A percentile compares a stretch with the other conserved stretches of the same genome.
phyloP scores from a whole-genome alignment of 2,888 invertebrate species.

The Artemia sp. region DNA sequence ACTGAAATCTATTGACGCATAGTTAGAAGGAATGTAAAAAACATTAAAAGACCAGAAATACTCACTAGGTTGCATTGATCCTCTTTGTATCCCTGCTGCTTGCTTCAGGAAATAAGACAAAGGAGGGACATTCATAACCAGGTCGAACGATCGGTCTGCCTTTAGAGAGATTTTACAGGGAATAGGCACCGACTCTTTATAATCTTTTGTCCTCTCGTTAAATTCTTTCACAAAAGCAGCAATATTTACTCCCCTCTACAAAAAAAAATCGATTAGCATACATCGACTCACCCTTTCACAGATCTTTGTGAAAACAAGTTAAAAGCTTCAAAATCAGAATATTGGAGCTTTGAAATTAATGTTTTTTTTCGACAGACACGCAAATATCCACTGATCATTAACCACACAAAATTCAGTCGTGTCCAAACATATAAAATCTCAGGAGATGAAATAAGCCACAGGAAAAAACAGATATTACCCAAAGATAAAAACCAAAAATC shows the following conservation, averaged over 20 bases:
- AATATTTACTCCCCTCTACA: conserved; percentile 83
- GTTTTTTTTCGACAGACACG: neutral
- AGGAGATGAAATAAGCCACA: too few species aligned
- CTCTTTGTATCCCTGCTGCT: conserved; percentile 78
- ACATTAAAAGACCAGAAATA: neutral
- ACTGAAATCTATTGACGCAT: conserved; percentile 12
- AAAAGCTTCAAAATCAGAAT: too few species aligned
- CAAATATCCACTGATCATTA: conserved; percentile 21
- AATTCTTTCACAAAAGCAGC: conserved; percentile 94
- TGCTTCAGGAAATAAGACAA: conserved; percentile 71
- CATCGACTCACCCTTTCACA: neutral
- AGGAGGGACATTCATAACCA: conserved; percentile 73
- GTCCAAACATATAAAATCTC: too few species aligned
- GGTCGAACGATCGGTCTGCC: conserved; percentile 64
- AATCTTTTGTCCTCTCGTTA: conserved; percentile 71
- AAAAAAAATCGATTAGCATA: conserved; percentile 27
- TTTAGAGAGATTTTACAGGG: conserved; percentile 64
- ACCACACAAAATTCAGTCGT: too few species aligned
- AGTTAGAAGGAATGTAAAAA: neutral
- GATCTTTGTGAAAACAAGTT: neutral
- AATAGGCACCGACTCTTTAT: conserved; percentile 73
- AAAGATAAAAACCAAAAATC: too few species aligned
- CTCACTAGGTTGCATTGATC: conserved; percentile 47
- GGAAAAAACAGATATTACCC: too few species aligned
- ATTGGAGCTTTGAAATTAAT: too few species aligned